Evolutionary conservation across 2,888 invertebrate genomes (phyloP), one percentile per base, ranked within the genome.

Genomic region (Parascotia fuliginaria): DNA sequence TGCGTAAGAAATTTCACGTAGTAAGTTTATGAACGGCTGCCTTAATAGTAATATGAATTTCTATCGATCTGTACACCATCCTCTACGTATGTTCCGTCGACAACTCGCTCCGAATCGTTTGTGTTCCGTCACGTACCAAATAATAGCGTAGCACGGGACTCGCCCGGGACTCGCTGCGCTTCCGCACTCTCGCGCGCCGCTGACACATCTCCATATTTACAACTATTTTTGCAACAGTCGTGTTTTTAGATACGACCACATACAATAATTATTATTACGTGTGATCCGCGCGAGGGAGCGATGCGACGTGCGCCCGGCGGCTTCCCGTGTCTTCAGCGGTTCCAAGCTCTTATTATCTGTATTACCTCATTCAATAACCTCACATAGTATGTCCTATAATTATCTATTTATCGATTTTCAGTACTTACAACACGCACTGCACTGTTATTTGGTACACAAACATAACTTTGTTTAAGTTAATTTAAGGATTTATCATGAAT

Each of bases 361-460:
- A 85, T 85, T 90, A 89, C 90, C 90, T 89, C 89, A 87, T 83
- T 79, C 75, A 76, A 69, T 85, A 86, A 89, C 89, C 89, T 90
- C 90, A 87, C 81, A 68, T 80, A 81, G 74, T 79, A 69, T 74
- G 73, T 69, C 65, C 65, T 78, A 74, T 79, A 76, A 77, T 73
- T 72, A 71, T 75, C 78, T 85, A 82, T 81, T 81, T 81, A 81
- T 81, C 78, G 75, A 61, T 41, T 75, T 71, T 79, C 79, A 77
- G 89, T 90, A 91, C 89, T 89, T 90, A 90, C 78, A 77, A 66
- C 79, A 73, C 77, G 82, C 85, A 79, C 88, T 86, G 88, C 90
- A 87, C 90, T 89, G 89, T 90, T 89, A 88, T 89, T 89, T 89
- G 90, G 90, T 89, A 89, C 89, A 87, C 85, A 77, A 55, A 54